Base-by-base conservation (phyloP, 2,888 invertebrate genomes). In the Diadegma fenestrale region DNA sequence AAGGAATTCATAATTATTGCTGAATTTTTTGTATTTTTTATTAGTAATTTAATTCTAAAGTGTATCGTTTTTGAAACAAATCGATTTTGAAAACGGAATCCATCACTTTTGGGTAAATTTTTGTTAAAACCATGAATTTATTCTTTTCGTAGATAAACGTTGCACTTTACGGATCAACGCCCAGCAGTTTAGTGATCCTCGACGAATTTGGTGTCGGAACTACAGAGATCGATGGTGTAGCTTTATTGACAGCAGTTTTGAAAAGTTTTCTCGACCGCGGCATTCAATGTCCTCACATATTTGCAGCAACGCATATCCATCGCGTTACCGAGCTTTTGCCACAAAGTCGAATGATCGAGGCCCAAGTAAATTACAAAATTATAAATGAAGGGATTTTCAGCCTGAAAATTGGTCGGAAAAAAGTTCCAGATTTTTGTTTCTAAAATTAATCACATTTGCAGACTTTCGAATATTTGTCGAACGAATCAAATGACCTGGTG, bases 151-250 rank as follows among this genome's bases (percentile, higher is more conserved):
- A 98, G 97, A 96, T 97, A 94, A 95, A 97, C 2, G 94, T 96
- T 22, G 97, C 97, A 3, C 93, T 98, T 2, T 95, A 95, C 88
- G 95, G 96, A 88, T 96, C 96, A 0, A 95, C 95, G 0, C 92
- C 95, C 0, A 94, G 95, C 85, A 97, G 98, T 0, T 94, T 99
- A 3, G 95, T 99, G 0, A 94, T 99, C 43, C 95, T 98, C 51
- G 99, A 99, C 94, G 98, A 98, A 94, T 98, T 98, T 94, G 98
- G 98, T 4, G 96, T 97, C 93, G 98, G 98, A 84, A 98, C 98
- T 1, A 94, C 95, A 0, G 95, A 96, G 92, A 94, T 95, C 2
- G 98, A 98, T 94, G 98, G 98, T 0, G 93, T 97, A 54, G 95
- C 97, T 0, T 93, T 99, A 45, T 94, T 98, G 26, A 95, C 96